Conservation (phyloP, 2,113 vertebrate species). For the Chloroceryle aenea region DNA sequence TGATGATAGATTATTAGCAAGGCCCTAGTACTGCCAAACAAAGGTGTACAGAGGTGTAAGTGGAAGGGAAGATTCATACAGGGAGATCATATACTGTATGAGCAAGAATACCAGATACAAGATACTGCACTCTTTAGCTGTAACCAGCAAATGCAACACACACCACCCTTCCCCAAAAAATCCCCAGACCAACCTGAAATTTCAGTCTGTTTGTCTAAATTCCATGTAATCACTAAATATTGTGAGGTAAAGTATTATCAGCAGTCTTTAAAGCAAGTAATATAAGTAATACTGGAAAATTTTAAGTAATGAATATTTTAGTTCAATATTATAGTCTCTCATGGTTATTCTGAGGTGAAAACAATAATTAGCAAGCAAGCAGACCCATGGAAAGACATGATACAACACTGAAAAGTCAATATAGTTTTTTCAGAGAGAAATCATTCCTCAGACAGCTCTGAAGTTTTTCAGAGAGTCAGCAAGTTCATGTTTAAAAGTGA, state of each 20-base stretch:
- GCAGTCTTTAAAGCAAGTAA: not conserved
- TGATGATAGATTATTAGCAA: not conserved
- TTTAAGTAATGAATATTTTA: not conserved
- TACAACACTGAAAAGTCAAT: not conserved
- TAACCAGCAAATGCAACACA: not conserved
- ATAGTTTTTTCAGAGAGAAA: not conserved
- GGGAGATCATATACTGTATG: not conserved
- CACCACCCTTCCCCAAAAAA: not conserved
- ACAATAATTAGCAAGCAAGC: not conserved
- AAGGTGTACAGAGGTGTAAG: rapidly evolving
- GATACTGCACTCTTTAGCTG: not conserved
- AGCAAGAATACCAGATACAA: not conserved
- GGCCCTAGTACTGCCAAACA: not conserved
- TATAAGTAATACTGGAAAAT: not conserved
- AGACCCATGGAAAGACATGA: not conserved
- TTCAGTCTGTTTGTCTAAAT: not conserved
- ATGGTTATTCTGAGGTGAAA: not conserved
- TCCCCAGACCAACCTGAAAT: not conserved
- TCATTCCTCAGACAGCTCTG: not conserved
- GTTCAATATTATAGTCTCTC: not conserved
- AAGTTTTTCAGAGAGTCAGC: not conserved
- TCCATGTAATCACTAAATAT: not conserved
- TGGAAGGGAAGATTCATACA: rapidly evolving
- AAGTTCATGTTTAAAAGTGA: not conserved
- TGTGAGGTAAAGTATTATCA: not conserved